phyloP scores from a whole-genome alignment of 2,888 invertebrate genomes.

The Agelastica alni region DNA sequence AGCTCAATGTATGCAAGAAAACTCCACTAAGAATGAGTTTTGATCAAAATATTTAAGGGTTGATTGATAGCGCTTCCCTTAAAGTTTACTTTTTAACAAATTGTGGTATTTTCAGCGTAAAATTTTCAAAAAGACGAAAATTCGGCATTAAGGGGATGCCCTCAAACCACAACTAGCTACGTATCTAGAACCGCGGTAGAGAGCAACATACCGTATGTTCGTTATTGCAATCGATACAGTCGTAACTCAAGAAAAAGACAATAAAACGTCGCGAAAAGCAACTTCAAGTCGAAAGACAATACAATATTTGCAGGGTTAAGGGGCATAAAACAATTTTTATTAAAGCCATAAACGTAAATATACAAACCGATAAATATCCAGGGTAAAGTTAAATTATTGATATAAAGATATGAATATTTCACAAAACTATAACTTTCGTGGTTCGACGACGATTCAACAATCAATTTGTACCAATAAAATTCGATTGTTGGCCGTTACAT shows the following conservation, averaged over 20 bases:
- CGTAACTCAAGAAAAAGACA: conserved; percentile 31
- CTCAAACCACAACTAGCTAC: conserved; percentile 13
- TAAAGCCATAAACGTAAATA: conserved; percentile 35
- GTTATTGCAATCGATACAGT: conserved; percentile 35
- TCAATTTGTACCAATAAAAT: conserved; percentile 12
- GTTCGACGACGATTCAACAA: conserved; percentile 14
- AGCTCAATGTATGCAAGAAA: no score
- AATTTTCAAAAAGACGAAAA: no score
- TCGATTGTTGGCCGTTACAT: not conserved
- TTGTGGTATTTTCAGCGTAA: no score
- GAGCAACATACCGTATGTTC: conserved; percentile 32
- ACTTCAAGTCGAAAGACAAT: conserved; percentile 33
- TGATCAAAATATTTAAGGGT: no score
- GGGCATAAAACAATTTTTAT: conserved; percentile 37
- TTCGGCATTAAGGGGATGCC: no score
- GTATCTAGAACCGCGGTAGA: conserved; percentile 23
- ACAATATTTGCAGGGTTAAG: conserved; percentile 34
- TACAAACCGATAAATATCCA: conserved; percentile 33
- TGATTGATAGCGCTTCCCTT: no score
- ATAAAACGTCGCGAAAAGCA: conserved; percentile 32
- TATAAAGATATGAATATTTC: conserved; percentile 19
- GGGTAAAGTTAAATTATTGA: conserved; percentile 19
- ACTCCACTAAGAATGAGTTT: no score
- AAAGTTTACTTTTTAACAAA: no score
- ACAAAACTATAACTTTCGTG: conserved; percentile 19